A percentile compares a stretch with the other conserved stretches of the same genome.
Conservation (phyloP, 2,113 vertebrate species). For the Macaca nemestrina region DNA sequence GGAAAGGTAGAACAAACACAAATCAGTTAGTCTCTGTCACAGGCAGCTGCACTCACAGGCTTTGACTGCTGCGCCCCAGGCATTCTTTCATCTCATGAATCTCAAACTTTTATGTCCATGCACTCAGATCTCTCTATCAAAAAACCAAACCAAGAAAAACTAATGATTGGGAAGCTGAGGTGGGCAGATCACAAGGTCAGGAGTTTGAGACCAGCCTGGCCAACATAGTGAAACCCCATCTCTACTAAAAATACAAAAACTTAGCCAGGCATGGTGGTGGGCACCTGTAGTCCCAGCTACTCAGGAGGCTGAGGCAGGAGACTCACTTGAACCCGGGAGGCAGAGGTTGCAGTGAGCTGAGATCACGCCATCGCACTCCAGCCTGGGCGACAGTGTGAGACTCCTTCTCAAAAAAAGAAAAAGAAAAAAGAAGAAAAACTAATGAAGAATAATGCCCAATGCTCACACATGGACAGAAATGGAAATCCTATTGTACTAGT, state of each 20-base stretch:
- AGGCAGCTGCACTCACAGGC: not conserved
- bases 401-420: too few species aligned
- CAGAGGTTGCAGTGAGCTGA: too few species aligned
- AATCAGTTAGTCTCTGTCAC: rapidly evolving
- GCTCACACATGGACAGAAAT: not conserved
- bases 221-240: not conserved
- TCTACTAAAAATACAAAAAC: too few species aligned
- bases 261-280: too few species aligned
- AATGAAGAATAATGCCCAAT: not conserved
- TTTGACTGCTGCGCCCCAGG: not conserved
- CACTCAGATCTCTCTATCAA: not conserved
- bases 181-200: too few species aligned
- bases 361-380: too few species aligned
- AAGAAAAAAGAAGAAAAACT: not conserved
- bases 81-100: not conserved
- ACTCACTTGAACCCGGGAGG: too few species aligned
- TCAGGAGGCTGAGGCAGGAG: too few species aligned
- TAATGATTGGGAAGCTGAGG: not conserved
- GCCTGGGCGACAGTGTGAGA: too few species aligned
- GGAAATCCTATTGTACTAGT: too few species aligned
- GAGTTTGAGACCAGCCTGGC: too few species aligned
- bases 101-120: not conserved
- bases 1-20: not conserved
- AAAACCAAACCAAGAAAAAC: not conserved
- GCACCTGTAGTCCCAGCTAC: too few species aligned